A percentile compares a stretch with the other conserved stretches of the same genome.
phyloP scores from a whole-genome alignment of 2,113 vertebrate species.

The Cyprinodon tularosa region DNA sequence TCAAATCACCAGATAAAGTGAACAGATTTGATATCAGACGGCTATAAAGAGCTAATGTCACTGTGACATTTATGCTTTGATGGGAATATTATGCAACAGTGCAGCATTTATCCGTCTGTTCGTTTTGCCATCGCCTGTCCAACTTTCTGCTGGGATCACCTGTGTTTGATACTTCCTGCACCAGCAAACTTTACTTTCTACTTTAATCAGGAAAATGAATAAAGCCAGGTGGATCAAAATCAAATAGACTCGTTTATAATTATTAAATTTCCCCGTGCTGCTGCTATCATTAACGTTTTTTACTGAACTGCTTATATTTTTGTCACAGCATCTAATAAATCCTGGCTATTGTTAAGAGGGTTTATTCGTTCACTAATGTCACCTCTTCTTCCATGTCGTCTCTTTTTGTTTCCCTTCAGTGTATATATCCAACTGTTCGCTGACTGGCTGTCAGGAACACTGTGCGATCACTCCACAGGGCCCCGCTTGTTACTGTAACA shows the following conservation, averaged over 20 bases:
- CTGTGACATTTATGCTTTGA: not conserved
- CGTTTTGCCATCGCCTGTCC: no score
- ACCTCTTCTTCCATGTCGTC: not conserved
- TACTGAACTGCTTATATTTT: not conserved
- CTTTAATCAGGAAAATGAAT: slow-evolving; percentile 13
- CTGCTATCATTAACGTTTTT: slow-evolving; percentile 4
- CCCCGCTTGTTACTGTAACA: slow-evolving; percentile 90
- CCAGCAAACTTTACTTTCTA: slow-evolving; percentile 18
- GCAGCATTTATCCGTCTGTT: no score
- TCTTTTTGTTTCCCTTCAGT: slow-evolving; percentile 71
- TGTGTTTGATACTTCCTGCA: slow-evolving; percentile 26
- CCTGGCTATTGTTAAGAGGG: not conserved
- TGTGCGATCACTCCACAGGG: slow-evolving; percentile 86
- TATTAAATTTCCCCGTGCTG: slow-evolving; percentile 7
- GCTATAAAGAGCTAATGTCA: not conserved
- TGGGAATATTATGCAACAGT: not conserved
- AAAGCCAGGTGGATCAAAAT: slow-evolving; percentile 6
- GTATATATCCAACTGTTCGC: slow-evolving; percentile 84
- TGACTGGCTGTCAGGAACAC: slow-evolving; percentile 84
- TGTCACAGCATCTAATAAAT: not conserved
- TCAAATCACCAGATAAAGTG: not conserved
- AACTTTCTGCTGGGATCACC: slow-evolving; percentile 20
- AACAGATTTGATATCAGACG: not conserved
- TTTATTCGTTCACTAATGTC: not conserved
- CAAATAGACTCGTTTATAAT: slow-evolving; percentile 24